Evolutionary conservation across 2,797 vertebrate genomes (phyloP), one percentile per base, ranked within the genome.

Genomic region (Martes flavigula): DNA sequence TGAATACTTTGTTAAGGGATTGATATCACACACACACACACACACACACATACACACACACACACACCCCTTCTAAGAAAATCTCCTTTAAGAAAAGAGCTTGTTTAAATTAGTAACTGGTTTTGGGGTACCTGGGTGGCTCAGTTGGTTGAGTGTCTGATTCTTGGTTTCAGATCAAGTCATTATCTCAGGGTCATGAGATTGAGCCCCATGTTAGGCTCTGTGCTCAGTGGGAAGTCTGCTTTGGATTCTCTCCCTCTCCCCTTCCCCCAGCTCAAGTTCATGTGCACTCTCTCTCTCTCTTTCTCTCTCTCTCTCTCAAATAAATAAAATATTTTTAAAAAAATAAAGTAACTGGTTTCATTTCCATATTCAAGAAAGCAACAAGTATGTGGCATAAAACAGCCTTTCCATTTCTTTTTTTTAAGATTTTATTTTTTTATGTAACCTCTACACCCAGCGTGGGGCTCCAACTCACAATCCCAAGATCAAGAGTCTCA

Each of bases 1-100:
- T 56, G 18, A 90, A 62, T 72, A 87, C 32, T 72, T 30, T 93
- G 46, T 70, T 87, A 51, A 86, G 27, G 40, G 20, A 51, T 94
- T 43, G 43, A 40, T n/a, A 43, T 30, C 40, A 20, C 27, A 23
- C 30, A 62, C 46, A 35, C 43, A 51, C 21, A 77, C 43, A 48
- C 35, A 79, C 27, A 79, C n/a, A 64, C 58, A 88, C 27, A 72
- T 35, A 93, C 40, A 82, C 56, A 88, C 46, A 70, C 46, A 93
- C 54, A 82, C 84, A 73, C 20, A 87, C 23, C 23, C 58, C 6
- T 30, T n/a, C 27, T 38, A 70, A 93, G 87, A 79, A 93, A 94
- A 87, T n/a, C 14, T 90, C 25, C 72, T 94, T 60, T 82, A 72
- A 91, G 46, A 92, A 79, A 92, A 46, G 94, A 79, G 38, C 64